Evolutionary conservation across 1,140 invertebrate genomes (phyloP).

Genomic region (Mesaphorura yosii): DNA sequence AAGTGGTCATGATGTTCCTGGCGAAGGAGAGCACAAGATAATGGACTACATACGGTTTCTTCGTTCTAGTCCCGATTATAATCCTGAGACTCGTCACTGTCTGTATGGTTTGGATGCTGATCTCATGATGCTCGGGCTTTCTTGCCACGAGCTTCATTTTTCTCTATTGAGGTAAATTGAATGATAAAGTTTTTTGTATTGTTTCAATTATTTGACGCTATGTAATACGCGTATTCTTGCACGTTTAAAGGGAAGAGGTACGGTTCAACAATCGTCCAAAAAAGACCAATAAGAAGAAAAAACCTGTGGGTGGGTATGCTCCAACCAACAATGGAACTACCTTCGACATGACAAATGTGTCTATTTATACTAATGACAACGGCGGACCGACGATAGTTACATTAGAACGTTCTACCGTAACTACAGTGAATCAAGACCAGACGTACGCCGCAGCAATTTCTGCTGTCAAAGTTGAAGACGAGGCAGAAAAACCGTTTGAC

Average conservation of each 20-base stretch:
- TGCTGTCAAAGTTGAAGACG: too few relatives aligned
- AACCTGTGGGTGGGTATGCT: neutral
- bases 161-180: constrained; percentile 22
- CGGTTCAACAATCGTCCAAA: constrained; percentile 18
- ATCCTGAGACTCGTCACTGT: constrained; percentile 83
- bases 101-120: constrained; percentile 93
- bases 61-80: constrained; percentile 66
- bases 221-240: constrained; percentile 16
- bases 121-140: constrained; percentile 86
- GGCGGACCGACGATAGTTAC: too few relatives aligned
- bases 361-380: constrained; percentile 16
- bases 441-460: too few relatives aligned
- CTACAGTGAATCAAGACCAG: too few relatives aligned
- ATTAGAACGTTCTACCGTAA: too few relatives aligned
- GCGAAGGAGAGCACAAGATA: constrained; percentile 97
- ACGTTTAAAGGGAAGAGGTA: constrained; percentile 24
- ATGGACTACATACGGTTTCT: constrained; percentile 89
- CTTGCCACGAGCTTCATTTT: constrained; percentile 60
- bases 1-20: constrained; percentile 79
- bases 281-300: constrained; percentile 4
- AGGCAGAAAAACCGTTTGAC: too few relatives aligned
- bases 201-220: constrained; percentile 11
- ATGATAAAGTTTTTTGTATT: neutral
- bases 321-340: constrained; percentile 11
- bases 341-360: constrained; percentile 17